phyloP scores from a whole-genome alignment of 35 echinoderm and acorn worm genomes.

The Hemicentrotus pulcherrimus region DNA sequence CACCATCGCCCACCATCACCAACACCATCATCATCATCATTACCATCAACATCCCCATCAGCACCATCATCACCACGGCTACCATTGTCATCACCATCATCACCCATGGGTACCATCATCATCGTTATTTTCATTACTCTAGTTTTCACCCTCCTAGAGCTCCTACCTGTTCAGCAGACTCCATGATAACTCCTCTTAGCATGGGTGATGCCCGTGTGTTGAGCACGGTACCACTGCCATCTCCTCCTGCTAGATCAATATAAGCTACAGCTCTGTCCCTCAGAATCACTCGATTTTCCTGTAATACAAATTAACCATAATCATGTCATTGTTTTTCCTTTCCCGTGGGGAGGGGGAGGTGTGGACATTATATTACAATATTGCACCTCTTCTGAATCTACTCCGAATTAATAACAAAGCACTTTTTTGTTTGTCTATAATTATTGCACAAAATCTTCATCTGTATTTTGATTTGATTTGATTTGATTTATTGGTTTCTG shows the following conservation, averaged over 20 bases:
- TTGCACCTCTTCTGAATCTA: too few relatives aligned
- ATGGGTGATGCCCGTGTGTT: constrained; percentile 55
- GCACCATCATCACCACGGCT: too few relatives aligned
- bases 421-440: too few relatives aligned
- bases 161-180: constrained; percentile 62
- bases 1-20: background rate
- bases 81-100: too few relatives aligned
- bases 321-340: background rate
- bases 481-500: too few relatives aligned
- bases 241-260: constrained; percentile 53
- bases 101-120: background rate
- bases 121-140: background rate
- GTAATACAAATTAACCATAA: background rate
- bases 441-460: too few relatives aligned
- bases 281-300: constrained; percentile 51
- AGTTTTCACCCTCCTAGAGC: background rate
- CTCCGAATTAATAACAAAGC: too few relatives aligned
- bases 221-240: constrained; percentile 9
- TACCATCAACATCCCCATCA: too few relatives aligned
- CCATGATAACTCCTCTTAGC: constrained; percentile 58
- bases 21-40: background rate
- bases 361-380: too few relatives aligned
- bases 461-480: too few relatives aligned
- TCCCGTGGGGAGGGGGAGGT: too few relatives aligned
- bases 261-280: constrained; percentile 57